phyloP scores from a whole-genome alignment of 2,888 invertebrate species.

The Nycteola revayana region DNA sequence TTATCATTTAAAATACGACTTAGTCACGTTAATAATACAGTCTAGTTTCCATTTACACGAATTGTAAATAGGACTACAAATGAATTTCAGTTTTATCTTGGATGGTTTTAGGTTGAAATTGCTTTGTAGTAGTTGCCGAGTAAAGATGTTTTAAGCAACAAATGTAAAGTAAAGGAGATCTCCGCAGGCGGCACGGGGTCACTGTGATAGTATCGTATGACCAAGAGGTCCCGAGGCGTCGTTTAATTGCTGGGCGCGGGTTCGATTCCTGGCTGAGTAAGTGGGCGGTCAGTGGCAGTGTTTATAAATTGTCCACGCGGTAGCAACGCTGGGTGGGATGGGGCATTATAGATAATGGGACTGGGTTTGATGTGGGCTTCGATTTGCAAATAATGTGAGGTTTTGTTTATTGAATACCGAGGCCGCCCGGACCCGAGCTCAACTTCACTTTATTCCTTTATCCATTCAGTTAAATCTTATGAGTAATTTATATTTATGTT shows the following conservation, averaged over 20 bases:
- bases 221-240: constrained; percentile 63
- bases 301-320: constrained; percentile 63
- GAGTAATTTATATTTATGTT: no score
- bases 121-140: neutral
- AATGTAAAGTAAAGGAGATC: constrained; percentile 40
- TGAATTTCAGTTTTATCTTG: constrained; percentile 5
- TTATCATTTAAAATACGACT: no score
- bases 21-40: no score
- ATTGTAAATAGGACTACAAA: no score
- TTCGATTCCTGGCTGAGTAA: constrained; percentile 57
- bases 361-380: constrained; percentile 11
- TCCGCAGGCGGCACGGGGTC: constrained; percentile 60
- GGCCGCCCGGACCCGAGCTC: neutral
- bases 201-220: constrained; percentile 62
- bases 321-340: constrained; percentile 59
- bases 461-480: no score
- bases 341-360: constrained; percentile 17
- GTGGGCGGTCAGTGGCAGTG: constrained; percentile 61
- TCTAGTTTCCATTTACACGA: no score
- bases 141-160: constrained; percentile 26
- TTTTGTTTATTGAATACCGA: constrained; percentile 3
- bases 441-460: no score
- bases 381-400: constrained; percentile 18
- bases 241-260: constrained; percentile 67
- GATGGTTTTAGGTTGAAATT: constrained; percentile 7